phyloP scores from a whole-genome alignment of 2,888 invertebrate genomes.

The Pristionchus japonicus region DNA sequence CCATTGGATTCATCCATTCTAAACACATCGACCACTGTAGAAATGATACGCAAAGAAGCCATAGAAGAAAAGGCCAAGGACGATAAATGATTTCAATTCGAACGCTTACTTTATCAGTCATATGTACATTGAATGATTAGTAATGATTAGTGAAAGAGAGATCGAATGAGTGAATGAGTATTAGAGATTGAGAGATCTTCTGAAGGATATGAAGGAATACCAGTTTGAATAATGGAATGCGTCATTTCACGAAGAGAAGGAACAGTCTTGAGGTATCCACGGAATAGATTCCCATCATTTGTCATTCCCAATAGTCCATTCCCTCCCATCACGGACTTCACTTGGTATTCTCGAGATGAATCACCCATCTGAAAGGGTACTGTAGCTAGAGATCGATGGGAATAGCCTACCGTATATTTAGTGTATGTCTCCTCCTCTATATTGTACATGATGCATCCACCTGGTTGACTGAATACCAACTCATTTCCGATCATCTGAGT shows the following conservation, averaged over 20 bases:
- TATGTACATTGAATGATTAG: not conserved
- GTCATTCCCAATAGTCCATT: not conserved
- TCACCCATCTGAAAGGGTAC: not conserved
- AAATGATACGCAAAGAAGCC: not conserved
- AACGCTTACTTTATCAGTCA: not conserved
- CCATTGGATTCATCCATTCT: conserved; percentile 32
- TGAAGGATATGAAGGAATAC: not conserved
- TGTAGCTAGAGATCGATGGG: not conserved
- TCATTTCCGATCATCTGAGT: not conserved
- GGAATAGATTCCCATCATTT: not conserved
- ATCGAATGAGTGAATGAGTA: not conserved
- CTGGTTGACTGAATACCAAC: conserved; percentile 4
- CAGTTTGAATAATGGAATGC: not conserved
- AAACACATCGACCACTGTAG: conserved; percentile 28
- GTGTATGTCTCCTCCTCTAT: not conserved
- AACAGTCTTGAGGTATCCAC: not conserved
- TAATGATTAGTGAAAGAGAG: not conserved
- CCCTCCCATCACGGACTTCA: conserved; percentile 18
- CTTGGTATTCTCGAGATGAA: not conserved
- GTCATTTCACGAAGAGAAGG: conserved; percentile 14
- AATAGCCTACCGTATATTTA: not conserved
- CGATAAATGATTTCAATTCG: not conserved
- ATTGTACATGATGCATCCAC: not conserved
- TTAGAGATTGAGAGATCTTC: not conserved
- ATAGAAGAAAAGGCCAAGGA: not conserved